phyloP scores from a whole-genome alignment of 2,888 invertebrate species.

The Saturnia japonica region DNA sequence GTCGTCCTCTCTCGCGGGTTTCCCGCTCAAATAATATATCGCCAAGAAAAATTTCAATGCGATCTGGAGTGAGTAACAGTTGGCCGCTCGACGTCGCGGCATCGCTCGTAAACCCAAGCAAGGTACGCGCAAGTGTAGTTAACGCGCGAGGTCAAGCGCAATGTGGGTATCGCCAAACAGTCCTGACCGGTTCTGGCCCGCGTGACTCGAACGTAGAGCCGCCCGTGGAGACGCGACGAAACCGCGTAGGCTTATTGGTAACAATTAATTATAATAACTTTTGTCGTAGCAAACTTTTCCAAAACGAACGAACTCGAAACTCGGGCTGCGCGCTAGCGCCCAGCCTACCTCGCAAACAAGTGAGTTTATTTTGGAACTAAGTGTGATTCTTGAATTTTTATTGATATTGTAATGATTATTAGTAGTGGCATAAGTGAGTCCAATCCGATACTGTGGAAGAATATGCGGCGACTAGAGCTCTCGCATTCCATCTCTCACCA shows the following conservation, averaged over 20 bases:
- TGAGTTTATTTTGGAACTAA: constrained; percentile 89
- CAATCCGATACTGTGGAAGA: constrained; percentile 59
- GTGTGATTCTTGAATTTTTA: constrained; percentile 87
- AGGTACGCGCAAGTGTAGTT: constrained; percentile 2
- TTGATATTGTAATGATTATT: constrained; percentile 82
- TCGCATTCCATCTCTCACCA: constrained; percentile 43
- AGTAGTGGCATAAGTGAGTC: constrained; percentile 80
- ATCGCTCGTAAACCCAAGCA: not conserved
- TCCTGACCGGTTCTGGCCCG: constrained; percentile 21
- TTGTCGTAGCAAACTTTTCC: constrained; percentile 82
- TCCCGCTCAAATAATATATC: constrained; percentile 39
- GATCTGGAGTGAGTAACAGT: not conserved
- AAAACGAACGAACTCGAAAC: constrained; percentile 84
- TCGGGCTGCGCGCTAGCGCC: constrained; percentile 81
- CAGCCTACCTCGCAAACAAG: constrained; percentile 88
- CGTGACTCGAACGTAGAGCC: constrained; percentile 43
- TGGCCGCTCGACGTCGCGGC: not conserved
- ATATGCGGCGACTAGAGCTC: constrained; percentile 43
- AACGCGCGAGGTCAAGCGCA: constrained; percentile 26
- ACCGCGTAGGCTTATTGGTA: constrained; percentile 81
- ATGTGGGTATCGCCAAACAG: not conserved
- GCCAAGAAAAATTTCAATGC: not conserved
- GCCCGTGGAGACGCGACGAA: constrained; percentile 75
- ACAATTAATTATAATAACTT: constrained; percentile 81
- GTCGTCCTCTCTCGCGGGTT: constrained; percentile 75